Base-by-base conservation (phyloP, 2,888 invertebrate species). In the Noctuana brunneofusca region DNA sequence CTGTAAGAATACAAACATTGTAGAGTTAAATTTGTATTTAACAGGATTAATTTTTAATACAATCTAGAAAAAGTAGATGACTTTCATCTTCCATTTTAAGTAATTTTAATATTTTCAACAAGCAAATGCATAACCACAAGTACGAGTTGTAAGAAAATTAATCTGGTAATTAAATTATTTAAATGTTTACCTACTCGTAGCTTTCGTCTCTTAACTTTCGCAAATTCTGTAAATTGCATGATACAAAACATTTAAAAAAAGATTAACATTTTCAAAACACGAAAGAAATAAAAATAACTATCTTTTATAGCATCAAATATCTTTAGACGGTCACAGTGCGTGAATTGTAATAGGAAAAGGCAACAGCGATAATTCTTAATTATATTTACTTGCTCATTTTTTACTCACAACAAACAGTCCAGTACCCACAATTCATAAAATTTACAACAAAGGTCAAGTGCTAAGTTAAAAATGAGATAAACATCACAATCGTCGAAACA, bases 401-500 rank as follows among this genome's bases (percentile, higher is more conserved):
- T 59, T 55, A 18, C 41, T 4, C 41, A 20, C 6, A 52, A 9
- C 30, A 3, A 38, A 16, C 24, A 20, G 27, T 46, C 52, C 46
- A 14, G 32, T 22, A 35, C 48, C 16, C 52, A 20, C 58, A 50
- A 30, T 14, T 43, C 30, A 59, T 59, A 43, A 30, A 52, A 30
- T 18, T 27, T 52, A 46, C 48, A 22, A 55, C 55, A 62, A 54
- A 62, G 54, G 54, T 62, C 54, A 62, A 38, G 49, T 48, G 48
- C 14, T 22, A 54, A 35, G 46, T 54, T 46, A 46, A 60, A 24
- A 35, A 49, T 16, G 48, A 54, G 60, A 49, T 60, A 49, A 55
- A 38, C 32, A 60, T 60, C 60, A 60, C 48, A 48, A 48, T 48
- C 22, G 53, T 46, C 54, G 60, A 60, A 54, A 60, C 48, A 46